Evolutionary conservation across 2,113 vertebrate genomes (phyloP).

Genomic region (Indicator maculatus): DNA sequence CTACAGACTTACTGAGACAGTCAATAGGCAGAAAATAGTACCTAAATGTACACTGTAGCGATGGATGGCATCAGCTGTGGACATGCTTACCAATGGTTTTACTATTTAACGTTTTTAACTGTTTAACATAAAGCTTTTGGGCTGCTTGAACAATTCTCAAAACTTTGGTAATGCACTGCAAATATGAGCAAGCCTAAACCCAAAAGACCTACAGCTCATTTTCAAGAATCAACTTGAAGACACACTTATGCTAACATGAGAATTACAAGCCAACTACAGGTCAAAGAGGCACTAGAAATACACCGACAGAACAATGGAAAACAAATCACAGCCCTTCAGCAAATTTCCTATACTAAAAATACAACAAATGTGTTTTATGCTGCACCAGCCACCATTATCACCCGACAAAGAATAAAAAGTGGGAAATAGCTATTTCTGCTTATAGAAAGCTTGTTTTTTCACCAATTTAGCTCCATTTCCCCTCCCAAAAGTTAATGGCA

Average conservation of each 20-base stretch:
- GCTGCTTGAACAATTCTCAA: background rate
- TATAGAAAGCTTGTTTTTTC: background rate
- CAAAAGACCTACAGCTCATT: background rate
- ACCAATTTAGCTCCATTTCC: background rate
- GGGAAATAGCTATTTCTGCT: background rate
- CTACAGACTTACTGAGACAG: background rate
- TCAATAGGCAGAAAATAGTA: background rate
- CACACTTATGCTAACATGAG: background rate
- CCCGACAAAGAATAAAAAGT: background rate
- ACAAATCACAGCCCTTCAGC: background rate
- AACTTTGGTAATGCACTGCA: background rate
- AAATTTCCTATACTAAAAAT: background rate
- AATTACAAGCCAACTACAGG: background rate
- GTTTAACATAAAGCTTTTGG: background rate
- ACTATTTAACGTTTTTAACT: background rate
- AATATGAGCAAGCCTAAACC: background rate
- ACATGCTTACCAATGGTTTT: background rate
- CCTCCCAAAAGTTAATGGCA: background rate
- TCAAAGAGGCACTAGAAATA: background rate
- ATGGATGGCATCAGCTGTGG: background rate
- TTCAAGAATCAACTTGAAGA: background rate
- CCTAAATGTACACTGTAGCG: background rate
- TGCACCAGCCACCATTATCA: background rate
- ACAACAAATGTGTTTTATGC: background rate
- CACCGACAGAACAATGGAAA: background rate